Evolutionary conservation across 2,113 vertebrate genomes (phyloP).

Genomic region (Catagonus wagneri): DNA sequence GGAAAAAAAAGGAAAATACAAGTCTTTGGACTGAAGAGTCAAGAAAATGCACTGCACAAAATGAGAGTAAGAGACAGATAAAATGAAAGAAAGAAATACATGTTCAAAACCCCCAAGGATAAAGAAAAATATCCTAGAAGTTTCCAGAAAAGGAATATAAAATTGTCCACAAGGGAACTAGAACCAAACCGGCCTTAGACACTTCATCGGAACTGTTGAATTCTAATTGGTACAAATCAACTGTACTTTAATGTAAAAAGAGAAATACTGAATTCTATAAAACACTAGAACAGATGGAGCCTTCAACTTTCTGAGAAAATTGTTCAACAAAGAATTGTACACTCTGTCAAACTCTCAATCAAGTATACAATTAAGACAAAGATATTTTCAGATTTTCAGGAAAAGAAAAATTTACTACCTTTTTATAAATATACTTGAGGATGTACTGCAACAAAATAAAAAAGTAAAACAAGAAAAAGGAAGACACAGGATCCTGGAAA

Average conservation of each 20-base stretch:
- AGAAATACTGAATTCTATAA: not conserved
- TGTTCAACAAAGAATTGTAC: not conserved
- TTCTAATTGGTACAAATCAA: not conserved
- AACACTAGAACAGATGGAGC: not conserved
- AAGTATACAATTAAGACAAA: slow-evolving; percentile 26
- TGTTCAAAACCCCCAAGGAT: not conserved
- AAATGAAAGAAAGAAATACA: not conserved
- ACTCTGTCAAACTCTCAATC: not conserved
- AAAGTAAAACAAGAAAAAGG: not conserved
- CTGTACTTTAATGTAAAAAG: no score
- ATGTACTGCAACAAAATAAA: not conserved
- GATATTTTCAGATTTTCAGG: not conserved
- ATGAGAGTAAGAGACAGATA: not conserved
- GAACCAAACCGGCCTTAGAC: not conserved
- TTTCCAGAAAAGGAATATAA: not conserved
- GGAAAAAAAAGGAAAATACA: not conserved
- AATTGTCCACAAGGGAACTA: not conserved
- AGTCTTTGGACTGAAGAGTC: not conserved
- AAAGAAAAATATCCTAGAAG: slow-evolving; percentile 6
- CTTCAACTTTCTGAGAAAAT: slow-evolving; percentile 21
- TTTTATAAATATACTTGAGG: not conserved
- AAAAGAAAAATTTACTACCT: not conserved
- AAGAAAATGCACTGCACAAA: not conserved
- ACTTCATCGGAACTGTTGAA: not conserved
- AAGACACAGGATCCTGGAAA: not conserved